Conservation (phyloP, 1,140 invertebrate genomes). For the Plodia interpunctella region DNA sequence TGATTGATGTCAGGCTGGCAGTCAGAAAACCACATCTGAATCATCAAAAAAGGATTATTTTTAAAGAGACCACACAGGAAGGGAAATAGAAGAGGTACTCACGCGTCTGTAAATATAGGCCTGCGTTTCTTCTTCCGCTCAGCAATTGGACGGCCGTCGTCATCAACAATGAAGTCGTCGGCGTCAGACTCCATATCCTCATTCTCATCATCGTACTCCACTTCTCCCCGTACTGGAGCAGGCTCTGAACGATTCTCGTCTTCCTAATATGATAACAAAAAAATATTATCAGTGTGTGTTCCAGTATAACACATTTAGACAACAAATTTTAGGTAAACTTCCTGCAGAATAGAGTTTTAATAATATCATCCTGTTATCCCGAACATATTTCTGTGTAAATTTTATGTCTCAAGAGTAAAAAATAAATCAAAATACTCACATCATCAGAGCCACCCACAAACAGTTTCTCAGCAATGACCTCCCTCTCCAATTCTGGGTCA, state of each 20-base stretch:
- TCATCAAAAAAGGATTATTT: no score
- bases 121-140: conserved; percentile 92
- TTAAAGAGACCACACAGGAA: no score
- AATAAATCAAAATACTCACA: conserved; percentile 76
- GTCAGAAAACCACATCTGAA: no score
- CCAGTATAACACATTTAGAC: background rate
- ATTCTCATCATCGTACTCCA: conserved; percentile 85
- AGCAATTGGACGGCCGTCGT: conserved; percentile 94
- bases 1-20: no score
- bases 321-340: no score
- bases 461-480: conserved; percentile 92
- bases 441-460: conserved; percentile 91
- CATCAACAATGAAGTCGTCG: conserved; percentile 98
- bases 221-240: conserved; percentile 78
- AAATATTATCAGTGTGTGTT: background rate
- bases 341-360: no score
- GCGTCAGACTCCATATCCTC: conserved; percentile 91
- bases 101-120: conserved; percentile 94
- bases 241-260: conserved; percentile 86
- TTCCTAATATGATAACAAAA: conserved; percentile 77
- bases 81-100: conserved; percentile 71
- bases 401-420: background rate
- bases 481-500: conserved; percentile 86
- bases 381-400: no score
- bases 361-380: no score